phyloP scores from a whole-genome alignment of 2,797 vertebrate species.

The Erithacus rubecula region DNA sequence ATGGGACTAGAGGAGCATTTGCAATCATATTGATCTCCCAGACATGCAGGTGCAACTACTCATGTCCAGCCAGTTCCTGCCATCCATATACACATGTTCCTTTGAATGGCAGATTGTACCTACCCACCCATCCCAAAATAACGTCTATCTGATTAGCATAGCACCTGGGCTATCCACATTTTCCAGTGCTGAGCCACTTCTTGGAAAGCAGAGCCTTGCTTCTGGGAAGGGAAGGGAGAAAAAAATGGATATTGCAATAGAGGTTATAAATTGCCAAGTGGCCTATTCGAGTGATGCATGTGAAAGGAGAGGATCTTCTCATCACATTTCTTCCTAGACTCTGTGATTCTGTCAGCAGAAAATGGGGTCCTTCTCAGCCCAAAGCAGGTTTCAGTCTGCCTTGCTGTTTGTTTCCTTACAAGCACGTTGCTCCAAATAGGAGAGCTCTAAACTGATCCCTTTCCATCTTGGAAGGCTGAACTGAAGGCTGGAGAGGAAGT shows the following conservation, averaged over 20 bases:
- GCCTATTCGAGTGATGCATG: background rate
- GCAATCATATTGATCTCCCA: conserved; percentile 36
- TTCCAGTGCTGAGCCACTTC: conserved; percentile 60
- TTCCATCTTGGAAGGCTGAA: background rate
- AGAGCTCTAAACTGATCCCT: background rate
- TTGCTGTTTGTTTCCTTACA: background rate
- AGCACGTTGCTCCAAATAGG: background rate
- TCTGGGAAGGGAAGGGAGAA: conserved; percentile 34
- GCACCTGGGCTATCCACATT: conserved; percentile 60
- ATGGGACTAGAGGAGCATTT: conserved; percentile 30
- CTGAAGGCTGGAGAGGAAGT: background rate
- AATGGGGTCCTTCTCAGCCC: background rate
- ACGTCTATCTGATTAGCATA: conserved; percentile 59
- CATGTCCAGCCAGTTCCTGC: conserved; percentile 56
- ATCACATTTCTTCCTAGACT: background rate
- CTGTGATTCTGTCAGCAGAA: background rate
- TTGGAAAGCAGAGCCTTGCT: conserved; percentile 63
- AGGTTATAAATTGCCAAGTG: conserved; percentile 43
- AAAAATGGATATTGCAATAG: conserved; percentile 12
- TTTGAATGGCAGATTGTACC: conserved; percentile 55
- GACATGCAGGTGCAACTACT: conserved; percentile 63
- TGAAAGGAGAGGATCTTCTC: conserved; percentile 14
- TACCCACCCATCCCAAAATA: conserved; percentile 57
- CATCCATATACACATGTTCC: conserved; percentile 45
- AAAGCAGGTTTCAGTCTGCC: background rate